Percentiles rank a stretch among this genome's conserved stretches.
Evolutionary conservation across 1,140 invertebrate genomes (phyloP).

Genomic region (Schlechtendalia chinensis): DNA sequence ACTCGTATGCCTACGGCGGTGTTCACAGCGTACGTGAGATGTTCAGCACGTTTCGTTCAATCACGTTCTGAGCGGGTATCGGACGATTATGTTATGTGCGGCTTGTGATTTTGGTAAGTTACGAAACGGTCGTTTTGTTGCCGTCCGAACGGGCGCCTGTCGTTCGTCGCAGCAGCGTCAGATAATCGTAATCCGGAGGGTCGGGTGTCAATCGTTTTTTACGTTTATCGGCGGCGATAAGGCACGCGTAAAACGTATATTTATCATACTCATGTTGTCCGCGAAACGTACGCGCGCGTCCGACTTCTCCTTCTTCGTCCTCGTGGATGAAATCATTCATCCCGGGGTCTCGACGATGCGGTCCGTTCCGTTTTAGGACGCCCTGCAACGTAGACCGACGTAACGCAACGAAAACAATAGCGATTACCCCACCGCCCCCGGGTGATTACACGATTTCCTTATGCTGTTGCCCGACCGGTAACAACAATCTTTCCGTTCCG

Average conservation of each 20-base stretch:
- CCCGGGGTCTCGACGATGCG: neutral
- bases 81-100: slow-evolving; percentile 21
- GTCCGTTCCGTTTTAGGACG: slow-evolving; percentile 12
- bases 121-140: neutral
- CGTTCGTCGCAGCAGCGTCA: too few species aligned
- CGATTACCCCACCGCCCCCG: too few species aligned
- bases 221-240: too few species aligned
- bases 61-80: neutral
- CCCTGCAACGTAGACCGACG: neutral
- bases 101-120: slow-evolving; percentile 37
- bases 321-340: neutral
- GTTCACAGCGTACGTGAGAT: neutral
- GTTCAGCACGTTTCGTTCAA: too few species aligned
- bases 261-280: too few species aligned
- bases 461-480: slow-evolving; percentile 13
- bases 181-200: too few species aligned
- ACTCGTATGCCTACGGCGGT: neutral
- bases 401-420: slow-evolving; percentile 36
- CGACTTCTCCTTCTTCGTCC: slow-evolving; percentile 16
- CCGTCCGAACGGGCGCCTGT: too few species aligned
- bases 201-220: too few species aligned
- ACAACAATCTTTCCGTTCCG: slow-evolving; percentile 40
- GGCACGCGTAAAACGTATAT: too few species aligned
- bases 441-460: slow-evolving; percentile 37
- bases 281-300: too few species aligned